Evolutionary conservation across 2,888 invertebrate species (phyloP).

Genomic region (Melanophora roralis): DNA sequence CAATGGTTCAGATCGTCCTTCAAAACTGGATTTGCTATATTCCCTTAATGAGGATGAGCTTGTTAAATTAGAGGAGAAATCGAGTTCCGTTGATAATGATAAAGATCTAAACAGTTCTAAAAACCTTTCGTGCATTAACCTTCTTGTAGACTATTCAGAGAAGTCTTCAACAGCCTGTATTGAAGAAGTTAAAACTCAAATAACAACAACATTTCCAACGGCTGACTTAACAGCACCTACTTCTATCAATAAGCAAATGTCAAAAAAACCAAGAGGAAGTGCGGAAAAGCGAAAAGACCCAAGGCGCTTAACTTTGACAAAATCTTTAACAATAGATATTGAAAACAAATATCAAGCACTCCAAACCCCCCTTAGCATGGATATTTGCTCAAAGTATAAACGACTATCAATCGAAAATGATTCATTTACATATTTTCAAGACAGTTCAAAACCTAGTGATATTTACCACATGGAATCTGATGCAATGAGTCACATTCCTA

Average conservation of each 20-base stretch:
- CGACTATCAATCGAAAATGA: slow-evolving; percentile 10
- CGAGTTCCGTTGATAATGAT: background rate
- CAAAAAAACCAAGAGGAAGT: slow-evolving; percentile 11
- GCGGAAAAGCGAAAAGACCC: slow-evolving; percentile 69
- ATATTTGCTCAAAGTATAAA: slow-evolving; percentile 32
- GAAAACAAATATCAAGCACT: slow-evolving; percentile 69
- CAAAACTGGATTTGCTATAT: slow-evolving; percentile 71
- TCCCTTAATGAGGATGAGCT: slow-evolving; percentile 69
- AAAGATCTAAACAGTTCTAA: slow-evolving; percentile 4
- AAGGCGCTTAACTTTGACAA: slow-evolving; percentile 69
- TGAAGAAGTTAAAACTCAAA: slow-evolving; percentile 67
- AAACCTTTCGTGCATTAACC: slow-evolving; percentile 64
- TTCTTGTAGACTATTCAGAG: slow-evolving; percentile 66
- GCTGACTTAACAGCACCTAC: background rate
- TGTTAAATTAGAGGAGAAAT: slow-evolving; percentile 12
- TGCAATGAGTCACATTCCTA: background rate
- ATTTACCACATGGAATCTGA: no score
- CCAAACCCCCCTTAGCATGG: slow-evolving; percentile 68
- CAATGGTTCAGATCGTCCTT: slow-evolving; percentile 75
- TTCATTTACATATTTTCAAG: background rate
- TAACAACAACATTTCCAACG: slow-evolving; percentile 55
- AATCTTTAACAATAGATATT: slow-evolving; percentile 71
- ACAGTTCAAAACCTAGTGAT: no score
- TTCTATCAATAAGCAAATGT: slow-evolving; percentile 51
- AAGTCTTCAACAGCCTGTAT: slow-evolving; percentile 67